phyloP scores from a whole-genome alignment of 1,140 invertebrate species.

The Platorchestia sp. region DNA sequence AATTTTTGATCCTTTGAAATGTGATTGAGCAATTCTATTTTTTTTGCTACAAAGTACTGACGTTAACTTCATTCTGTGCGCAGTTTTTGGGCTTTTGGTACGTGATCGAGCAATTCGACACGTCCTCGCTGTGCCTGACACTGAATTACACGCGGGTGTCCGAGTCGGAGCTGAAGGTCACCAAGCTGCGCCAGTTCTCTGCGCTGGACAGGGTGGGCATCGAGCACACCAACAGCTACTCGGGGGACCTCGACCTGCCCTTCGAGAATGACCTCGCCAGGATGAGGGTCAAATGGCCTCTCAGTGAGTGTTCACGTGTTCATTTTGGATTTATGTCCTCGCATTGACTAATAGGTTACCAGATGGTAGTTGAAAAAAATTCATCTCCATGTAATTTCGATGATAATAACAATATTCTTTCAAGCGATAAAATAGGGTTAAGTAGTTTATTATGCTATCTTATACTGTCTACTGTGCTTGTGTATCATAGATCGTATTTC shows the following conservation, averaged over 20 bases:
- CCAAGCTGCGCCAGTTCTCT: constrained; percentile 83
- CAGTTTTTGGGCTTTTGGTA: constrained; percentile 86
- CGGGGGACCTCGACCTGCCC: constrained; percentile 78
- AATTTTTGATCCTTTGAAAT: not conserved
- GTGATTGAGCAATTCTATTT: not conserved
- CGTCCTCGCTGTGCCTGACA: constrained; percentile 82
- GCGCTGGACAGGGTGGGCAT: constrained; percentile 72
- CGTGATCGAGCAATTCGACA: constrained; percentile 86
- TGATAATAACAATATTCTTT: too few relatives aligned
- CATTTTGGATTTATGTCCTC: not conserved
- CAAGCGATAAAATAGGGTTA: too few relatives aligned
- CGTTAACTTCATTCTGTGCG: not conserved
- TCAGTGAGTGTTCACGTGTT: constrained; percentile 78
- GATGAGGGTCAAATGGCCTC: constrained; percentile 82
- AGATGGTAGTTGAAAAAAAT: too few relatives aligned
- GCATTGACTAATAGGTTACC: not conserved
- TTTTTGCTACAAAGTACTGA: not conserved
- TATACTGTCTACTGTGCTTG: too few relatives aligned
- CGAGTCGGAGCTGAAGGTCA: constrained; percentile 77
- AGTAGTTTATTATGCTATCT: too few relatives aligned
- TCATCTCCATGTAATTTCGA: too few relatives aligned
- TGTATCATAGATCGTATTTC: too few relatives aligned
- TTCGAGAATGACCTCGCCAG: constrained; percentile 78
- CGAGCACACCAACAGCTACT: constrained; percentile 83
- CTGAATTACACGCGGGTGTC: constrained; percentile 81